A percentile compares a stretch with the other conserved stretches of the same genome.
Conservation (phyloP, 2,888 invertebrate genomes). For the Bombylius major region DNA sequence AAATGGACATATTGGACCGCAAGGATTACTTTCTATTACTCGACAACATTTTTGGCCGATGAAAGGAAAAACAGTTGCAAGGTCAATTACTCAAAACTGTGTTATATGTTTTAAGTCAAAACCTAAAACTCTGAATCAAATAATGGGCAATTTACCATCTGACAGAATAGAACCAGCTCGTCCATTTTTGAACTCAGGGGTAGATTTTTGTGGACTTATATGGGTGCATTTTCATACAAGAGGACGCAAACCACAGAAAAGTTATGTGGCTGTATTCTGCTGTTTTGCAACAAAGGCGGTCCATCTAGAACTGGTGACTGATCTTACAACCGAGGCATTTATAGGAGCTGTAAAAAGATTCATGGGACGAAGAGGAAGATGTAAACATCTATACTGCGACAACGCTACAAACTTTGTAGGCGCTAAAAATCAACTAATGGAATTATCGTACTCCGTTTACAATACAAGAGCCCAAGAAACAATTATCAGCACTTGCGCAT, state of each 20-base stretch:
- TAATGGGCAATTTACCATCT: constrained; percentile 20
- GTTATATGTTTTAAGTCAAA: constrained; percentile 12
- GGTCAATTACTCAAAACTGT: constrained; percentile 12
- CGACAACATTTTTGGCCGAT: constrained; percentile 18
- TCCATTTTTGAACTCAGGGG: constrained; percentile 8
- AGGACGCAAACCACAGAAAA: constrained; percentile 7
- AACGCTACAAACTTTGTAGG: constrained; percentile 8
- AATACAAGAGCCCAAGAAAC: not conserved
- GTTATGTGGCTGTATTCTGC: constrained; percentile 12
- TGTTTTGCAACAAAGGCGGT: constrained; percentile 12
- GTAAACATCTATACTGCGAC: constrained; percentile 4
- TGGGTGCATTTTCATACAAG: constrained; percentile 2
- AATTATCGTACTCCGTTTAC: not conserved
- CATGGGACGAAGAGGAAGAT: constrained; percentile 5
- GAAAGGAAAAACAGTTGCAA: constrained; percentile 10
- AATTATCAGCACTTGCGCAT: not conserved
- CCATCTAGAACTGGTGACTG: constrained; percentile 10
- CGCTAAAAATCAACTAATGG: not conserved
- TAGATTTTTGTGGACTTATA: constrained; percentile 9
- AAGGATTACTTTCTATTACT: constrained; percentile 5
- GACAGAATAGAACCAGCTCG: constrained; percentile 7
- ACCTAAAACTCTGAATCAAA: constrained; percentile 9
- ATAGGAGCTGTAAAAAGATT: constrained; percentile 12
- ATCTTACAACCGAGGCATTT: constrained; percentile 7
- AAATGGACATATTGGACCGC: not conserved